Evolutionary conservation across 2,888 invertebrate species (phyloP), one percentile per base, ranked within the genome.

Genomic region (Troides oblongomaculatus): DNA sequence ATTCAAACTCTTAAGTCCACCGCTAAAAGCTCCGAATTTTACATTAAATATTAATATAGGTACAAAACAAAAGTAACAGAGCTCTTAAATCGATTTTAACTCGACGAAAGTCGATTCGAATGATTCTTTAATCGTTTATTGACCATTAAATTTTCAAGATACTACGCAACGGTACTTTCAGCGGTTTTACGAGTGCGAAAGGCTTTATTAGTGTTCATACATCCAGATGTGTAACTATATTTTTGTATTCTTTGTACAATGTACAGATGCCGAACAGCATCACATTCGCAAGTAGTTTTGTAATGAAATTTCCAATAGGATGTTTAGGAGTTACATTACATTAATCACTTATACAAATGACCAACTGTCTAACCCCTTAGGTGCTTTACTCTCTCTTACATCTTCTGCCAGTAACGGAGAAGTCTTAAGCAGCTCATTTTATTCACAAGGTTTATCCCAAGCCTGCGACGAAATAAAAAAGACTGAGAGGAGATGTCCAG

Each of bases 41-140:
- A 50, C 50, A 50, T 17, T n/a, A 18, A 25, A 58, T 5, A 69
- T 75, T 74, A 75, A 65, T 2, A 65, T 5, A 30, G 30, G 30
- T 30, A 30, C 25, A 63, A 63, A 63, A 68, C 17, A 46, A 68
- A 59, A 59, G 17, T 7, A 46, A 30, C 6, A 21, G 58, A 58
- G 23, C 46, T 25, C 18, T 57, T 67, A 62, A 62, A 62, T 67
- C 36, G 56, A 64, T 53, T 61, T 43, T 65, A 46, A 23, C 39
- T 39, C 60, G 53, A 69, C 56, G 46, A 64, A 61, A 64, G 68
- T 60, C 59, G 39, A 64, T 60, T 25, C 57, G 62, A 57, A 62
- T 30, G 60, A 65, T 61, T 46, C 58, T 23, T 65, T 68, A 60
- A 69, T 50, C 43, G 43, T 69, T 69, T 69, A 69, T 65, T 69